A percentile compares a stretch with the other conserved stretches of the same genome.
Conservation (phyloP, 2,797 vertebrate genomes). For the Meriones psammophilus region DNA sequence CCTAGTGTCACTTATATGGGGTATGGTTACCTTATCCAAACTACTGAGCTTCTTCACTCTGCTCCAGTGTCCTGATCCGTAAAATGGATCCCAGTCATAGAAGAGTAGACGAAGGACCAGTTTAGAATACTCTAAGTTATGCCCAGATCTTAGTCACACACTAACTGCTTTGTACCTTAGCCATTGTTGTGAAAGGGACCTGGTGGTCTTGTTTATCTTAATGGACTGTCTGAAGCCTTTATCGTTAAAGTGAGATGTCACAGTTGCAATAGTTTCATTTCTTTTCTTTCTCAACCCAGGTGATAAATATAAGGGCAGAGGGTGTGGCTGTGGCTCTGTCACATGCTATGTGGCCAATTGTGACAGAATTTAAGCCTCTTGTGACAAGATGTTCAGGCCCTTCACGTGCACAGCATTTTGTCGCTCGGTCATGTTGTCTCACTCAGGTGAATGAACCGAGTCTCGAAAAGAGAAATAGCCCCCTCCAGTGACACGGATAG, state of each 20-base stretch:
- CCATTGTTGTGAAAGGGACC: background rate
- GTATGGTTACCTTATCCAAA: background rate
- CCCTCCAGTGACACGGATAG: background rate
- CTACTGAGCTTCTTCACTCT: background rate
- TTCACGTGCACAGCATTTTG: background rate
- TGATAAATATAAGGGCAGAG: background rate
- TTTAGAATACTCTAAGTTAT: background rate
- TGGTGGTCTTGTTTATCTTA: background rate
- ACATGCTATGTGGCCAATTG: background rate
- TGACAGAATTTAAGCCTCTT: background rate
- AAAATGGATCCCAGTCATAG: background rate
- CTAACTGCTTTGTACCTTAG: background rate
- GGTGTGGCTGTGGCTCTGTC: background rate
- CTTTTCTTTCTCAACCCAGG: background rate
- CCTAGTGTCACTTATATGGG: background rate
- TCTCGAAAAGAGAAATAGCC: background rate
- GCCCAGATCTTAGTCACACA: background rate
- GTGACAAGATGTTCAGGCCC: background rate
- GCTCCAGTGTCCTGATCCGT: conserved; percentile 10
- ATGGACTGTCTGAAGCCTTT: background rate
- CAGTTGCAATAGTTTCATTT: background rate
- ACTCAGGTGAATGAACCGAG: background rate
- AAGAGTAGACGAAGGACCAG: background rate
- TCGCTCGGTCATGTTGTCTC: background rate
- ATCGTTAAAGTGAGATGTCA: conserved; percentile 18